Evolutionary conservation across 2,797 vertebrate species (phyloP).

Genomic region (Clamator glandarius): DNA sequence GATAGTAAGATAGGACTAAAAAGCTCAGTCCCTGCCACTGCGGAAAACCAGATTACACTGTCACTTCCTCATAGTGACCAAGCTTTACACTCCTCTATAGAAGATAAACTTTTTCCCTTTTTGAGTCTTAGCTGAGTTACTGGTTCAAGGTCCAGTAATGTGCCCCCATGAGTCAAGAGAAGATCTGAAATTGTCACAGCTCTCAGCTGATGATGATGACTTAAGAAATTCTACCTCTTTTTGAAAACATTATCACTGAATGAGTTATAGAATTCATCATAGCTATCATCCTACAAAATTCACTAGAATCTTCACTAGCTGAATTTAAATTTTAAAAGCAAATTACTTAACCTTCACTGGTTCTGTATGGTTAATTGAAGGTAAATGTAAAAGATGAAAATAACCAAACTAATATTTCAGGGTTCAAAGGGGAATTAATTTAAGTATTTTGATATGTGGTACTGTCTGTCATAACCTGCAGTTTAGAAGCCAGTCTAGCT

Average conservation of each 20-base stretch:
- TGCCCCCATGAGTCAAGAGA: not conserved
- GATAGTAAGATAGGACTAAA: not conserved
- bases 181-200: not conserved
- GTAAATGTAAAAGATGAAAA: not conserved
- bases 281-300: not conserved
- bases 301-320: not conserved
- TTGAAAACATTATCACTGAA: not conserved
- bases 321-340: not conserved
- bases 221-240: not conserved
- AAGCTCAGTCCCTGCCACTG: not conserved
- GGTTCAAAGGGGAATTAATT: not conserved
- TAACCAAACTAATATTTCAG: not conserved
- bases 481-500: not conserved
- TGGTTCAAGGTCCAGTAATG: not conserved
- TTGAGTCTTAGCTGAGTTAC: not conserved
- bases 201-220: not conserved
- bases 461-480: not conserved
- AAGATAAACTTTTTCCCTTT: not conserved
- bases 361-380: not conserved
- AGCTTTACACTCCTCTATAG: not conserved
- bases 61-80: not conserved
- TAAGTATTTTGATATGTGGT: not conserved
- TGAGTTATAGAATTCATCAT: not conserved
- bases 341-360: not conserved
- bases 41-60: not conserved